Percentiles rank a stretch among this genome's conserved stretches.
phyloP scores from a whole-genome alignment of 2,888 invertebrate genomes.

The Zygothrica quintamaculata region DNA sequence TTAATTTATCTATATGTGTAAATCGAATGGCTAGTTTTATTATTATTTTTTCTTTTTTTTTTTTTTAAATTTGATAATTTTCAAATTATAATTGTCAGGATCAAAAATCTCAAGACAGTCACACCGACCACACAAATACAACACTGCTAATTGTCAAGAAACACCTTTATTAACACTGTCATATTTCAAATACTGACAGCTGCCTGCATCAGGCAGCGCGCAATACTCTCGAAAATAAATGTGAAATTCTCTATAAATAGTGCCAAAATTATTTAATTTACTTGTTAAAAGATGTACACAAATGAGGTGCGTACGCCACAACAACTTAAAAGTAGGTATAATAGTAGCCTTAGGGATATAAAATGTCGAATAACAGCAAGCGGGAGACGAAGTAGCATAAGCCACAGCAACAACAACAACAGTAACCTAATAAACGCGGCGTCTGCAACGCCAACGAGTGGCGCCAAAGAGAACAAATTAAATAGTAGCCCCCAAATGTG shows the following conservation, averaged over 20 bases:
- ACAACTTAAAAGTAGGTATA: conserved; percentile 51
- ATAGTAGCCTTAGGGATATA: conserved; percentile 49
- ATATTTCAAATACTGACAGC: conserved; percentile 55
- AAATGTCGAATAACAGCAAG: conserved; percentile 50
- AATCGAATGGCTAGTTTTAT: too few relatives aligned
- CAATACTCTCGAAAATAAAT: conserved; percentile 8
- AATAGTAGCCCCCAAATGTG: conserved; percentile 62
- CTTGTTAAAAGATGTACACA: conserved; percentile 54
- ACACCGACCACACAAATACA: too few relatives aligned
- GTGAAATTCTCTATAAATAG: conserved; percentile 10
- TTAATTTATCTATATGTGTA: too few relatives aligned
- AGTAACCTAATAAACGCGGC: conserved; percentile 32
- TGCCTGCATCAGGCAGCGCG: conserved; percentile 40
- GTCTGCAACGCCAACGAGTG: conserved; percentile 54
- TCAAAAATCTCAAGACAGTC: too few relatives aligned
- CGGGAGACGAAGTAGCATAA: conserved; percentile 43
- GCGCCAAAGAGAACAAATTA: conserved; percentile 58
- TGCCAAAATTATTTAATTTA: conserved; percentile 21
- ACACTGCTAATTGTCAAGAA: too few relatives aligned
- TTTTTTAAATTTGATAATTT: too few relatives aligned
- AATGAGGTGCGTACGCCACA: conserved; percentile 65
- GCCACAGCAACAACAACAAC: conserved; percentile 33
- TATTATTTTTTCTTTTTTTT: too few relatives aligned
- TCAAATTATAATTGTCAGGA: too few relatives aligned
- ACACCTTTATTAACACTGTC: conserved; percentile 31